Base-by-base conservation (phyloP, 1,140 invertebrate species). In the Neodiprion pinetum region DNA sequence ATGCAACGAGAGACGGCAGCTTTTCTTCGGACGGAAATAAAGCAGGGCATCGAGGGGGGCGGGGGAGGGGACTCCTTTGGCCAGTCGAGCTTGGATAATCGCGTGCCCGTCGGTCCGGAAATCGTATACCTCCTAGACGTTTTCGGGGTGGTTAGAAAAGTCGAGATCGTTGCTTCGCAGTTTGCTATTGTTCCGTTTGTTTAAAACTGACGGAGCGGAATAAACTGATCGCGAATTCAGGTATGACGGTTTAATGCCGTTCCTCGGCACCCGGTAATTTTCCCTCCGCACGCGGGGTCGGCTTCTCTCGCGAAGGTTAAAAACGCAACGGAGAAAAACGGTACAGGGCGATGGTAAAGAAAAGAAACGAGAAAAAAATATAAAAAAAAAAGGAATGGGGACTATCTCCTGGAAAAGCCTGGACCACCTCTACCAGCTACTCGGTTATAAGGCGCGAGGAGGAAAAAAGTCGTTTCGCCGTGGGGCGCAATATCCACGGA, bases 71-170 rank as follows among this genome's bases (percentile, higher is more conserved):
- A 85, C 85, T 87, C 84, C 85, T 86, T 87, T 87, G 86, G 84
- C 77, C 80, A 87, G 83, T 82, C 79, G 82, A 86, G 86, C 85
- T 86, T 84, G 83, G 80, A 85, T 87, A 87, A 87, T 87, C 84
- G 83, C 73, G 77, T 53, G 50, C 50, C n/a, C 50, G 50, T 53
- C 50, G 10, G 50, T 53, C 50, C 50, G 50, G 50, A 53, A 53
- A 53, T 53, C 50, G n/a, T 53, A 53, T 21, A 21, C 17, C 17
- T 21, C 1, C 17, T 21, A 21, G 17, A 21, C 17, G 17, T 21
- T 21, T 21, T 21, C 17, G 17, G 17, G 17, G 17, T 21, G 17
- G 17, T 21, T 21, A 21, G 17, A 21, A 21, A 21, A 21, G 17
- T 21, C 17, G 17, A 21, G 17, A 21, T 21, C 17, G 17, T 21